Evolutionary conservation across 2,797 vertebrate genomes (phyloP).

Genomic region (Gephyroberyx darwinii): DNA sequence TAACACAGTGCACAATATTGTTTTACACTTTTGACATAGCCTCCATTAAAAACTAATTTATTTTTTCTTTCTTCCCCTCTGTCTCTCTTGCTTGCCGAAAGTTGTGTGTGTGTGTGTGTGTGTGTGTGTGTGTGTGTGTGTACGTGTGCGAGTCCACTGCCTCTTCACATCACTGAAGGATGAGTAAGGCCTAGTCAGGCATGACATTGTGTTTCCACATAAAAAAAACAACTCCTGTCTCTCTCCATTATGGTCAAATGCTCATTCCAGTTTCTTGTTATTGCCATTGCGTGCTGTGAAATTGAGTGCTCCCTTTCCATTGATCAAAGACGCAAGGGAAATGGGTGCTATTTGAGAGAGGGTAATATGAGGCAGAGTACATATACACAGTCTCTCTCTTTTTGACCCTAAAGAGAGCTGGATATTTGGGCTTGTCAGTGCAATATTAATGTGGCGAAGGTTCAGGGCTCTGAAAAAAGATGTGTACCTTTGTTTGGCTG

Average conservation of each 20-base stretch:
- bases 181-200: slow-evolving; percentile 67
- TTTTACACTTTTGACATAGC: too few species aligned
- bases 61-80: slow-evolving; percentile 11
- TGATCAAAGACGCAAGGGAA: slow-evolving; percentile 54
- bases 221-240: slow-evolving; percentile 46
- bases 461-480: neutral
- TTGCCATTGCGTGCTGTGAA: slow-evolving; percentile 50
- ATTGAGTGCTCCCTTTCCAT: slow-evolving; percentile 58
- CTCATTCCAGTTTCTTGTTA: slow-evolving; percentile 51
- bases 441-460: neutral
- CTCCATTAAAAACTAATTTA: neutral
- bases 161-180: slow-evolving; percentile 64
- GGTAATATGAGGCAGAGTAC: slow-evolving; percentile 17
- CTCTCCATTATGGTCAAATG: slow-evolving; percentile 61
- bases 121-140: slow-evolving; percentile 10
- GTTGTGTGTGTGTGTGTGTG: slow-evolving; percentile 1
- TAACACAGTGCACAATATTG: too few species aligned
- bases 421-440: slow-evolving; percentile 9
- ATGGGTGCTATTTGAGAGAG: slow-evolving; percentile 35
- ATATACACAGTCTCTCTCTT: slow-evolving; percentile 46
- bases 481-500: neutral
- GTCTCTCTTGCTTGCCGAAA: neutral
- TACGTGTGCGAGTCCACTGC: slow-evolving; percentile 1
- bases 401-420: slow-evolving; percentile 21
- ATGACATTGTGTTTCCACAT: slow-evolving; percentile 58